These are phyloP conservation scores for Oreochromis mossambicus DNA, from an alignment of 2,797 vertebrate species.

Conservation along the genomic window DNA sequence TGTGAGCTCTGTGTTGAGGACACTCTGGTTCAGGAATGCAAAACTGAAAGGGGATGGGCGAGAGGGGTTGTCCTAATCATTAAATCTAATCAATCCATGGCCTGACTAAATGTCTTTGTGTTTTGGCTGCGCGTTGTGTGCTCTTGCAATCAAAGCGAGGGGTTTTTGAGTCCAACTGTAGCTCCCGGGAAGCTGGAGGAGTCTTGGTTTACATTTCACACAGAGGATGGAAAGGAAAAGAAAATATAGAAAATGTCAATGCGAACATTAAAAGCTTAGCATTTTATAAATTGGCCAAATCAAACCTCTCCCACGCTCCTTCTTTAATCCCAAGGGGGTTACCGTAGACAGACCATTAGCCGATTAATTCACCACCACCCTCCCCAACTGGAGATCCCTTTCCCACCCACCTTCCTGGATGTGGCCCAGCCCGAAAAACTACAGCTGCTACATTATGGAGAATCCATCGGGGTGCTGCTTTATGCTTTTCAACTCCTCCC, in stretches of 20 bases:
- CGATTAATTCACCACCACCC: slow-evolving; percentile 18
- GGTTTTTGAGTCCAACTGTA: background rate
- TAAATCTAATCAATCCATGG: slow-evolving; percentile 74
- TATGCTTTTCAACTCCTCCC: slow-evolving; percentile 56
- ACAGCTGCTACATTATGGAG: slow-evolving; percentile 71
- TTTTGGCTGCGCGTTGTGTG: slow-evolving; percentile 27
- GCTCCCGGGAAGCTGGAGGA: background rate
- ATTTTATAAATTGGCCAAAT: slow-evolving; percentile 10
- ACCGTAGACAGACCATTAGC: slow-evolving; percentile 21
- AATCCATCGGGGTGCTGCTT: slow-evolving; percentile 68
- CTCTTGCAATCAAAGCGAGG: background rate
- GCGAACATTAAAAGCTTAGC: background rate
- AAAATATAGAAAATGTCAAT: background rate
- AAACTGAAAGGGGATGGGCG: slow-evolving; percentile 24
- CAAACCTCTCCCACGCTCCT: slow-evolving; percentile 44
- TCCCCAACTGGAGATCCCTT: slow-evolving; percentile 49
- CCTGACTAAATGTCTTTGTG: slow-evolving; percentile 48
- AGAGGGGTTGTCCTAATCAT: slow-evolving; percentile 61
- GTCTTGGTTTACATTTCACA: background rate
- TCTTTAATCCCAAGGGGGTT: slow-evolving; percentile 20
- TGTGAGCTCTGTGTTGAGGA: slow-evolving; percentile 48
- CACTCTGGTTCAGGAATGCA: slow-evolving; percentile 54
- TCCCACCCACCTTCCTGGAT: slow-evolving; percentile 72
- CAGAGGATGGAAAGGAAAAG: background rate
- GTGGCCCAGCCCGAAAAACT: slow-evolving; percentile 52